Conservation (phyloP, 23 tunicate genomes). For the Phallusia fumigata region DNA sequence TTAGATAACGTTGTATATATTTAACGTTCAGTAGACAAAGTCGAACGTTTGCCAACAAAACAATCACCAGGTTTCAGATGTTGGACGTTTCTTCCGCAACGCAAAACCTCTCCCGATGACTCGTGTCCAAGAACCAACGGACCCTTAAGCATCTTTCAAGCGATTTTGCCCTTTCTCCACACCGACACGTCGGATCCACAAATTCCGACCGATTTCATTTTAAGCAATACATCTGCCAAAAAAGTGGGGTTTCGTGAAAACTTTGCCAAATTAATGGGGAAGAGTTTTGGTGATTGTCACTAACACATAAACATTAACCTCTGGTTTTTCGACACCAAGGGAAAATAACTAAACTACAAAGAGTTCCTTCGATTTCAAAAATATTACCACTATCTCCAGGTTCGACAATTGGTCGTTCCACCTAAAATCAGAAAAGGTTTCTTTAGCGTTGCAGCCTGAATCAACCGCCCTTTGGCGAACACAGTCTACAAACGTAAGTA, state of each 20-base stretch:
- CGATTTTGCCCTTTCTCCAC: constrained; percentile 95
- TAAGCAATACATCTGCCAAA: constrained; percentile 72
- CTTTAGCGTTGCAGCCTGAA: too few relatives aligned
- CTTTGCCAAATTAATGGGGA: too few relatives aligned
- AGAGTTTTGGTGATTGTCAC: too few relatives aligned
- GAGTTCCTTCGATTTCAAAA: neutral
- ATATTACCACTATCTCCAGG: constrained; percentile 78
- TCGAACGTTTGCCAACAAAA: too few relatives aligned
- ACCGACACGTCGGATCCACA: constrained; percentile 99
- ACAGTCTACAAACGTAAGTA: too few relatives aligned
- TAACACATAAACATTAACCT: too few relatives aligned
- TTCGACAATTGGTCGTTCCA: constrained; percentile 57
- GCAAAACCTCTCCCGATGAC: constrained; percentile 87
- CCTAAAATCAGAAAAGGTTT: too few relatives aligned
- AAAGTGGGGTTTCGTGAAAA: neutral
- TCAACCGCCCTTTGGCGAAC: too few relatives aligned
- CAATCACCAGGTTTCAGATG: constrained; percentile 95
- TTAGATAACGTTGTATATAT: too few relatives aligned
- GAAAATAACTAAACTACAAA: too few relatives aligned
- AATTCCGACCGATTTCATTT: constrained; percentile 98
- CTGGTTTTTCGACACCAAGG: too few relatives aligned
- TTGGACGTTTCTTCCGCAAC: constrained; percentile 82
- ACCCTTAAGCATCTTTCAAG: constrained; percentile 73
- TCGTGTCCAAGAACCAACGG: constrained; percentile 97
- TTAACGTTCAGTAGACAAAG: too few relatives aligned